Evolutionary conservation across 1,140 invertebrate species (phyloP), one percentile per base, ranked within the genome.

Genomic region (Apis laboriosa): DNA sequence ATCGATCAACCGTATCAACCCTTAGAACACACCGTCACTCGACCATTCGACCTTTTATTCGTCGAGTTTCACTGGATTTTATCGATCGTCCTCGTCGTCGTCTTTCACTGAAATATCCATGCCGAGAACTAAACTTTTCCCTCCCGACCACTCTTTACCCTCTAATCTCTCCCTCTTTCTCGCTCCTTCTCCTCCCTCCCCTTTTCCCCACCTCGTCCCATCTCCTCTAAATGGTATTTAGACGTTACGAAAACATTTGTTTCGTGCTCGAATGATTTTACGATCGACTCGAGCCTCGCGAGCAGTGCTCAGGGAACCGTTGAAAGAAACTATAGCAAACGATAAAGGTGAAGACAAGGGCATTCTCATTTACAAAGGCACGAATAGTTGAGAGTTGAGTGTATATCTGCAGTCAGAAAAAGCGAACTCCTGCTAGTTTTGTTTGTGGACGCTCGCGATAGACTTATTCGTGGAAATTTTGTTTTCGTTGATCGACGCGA

Each of bases 1-100:
- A 83, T 84, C 86, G 84, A 87, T 86, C 84, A 75, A 56, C 74
- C 85, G 71, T 86, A 86, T 86, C 80, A 77, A 83, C 84, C 86
- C 84, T 87, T 56, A 71, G 75, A 78, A 78, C 55, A 63, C 84
- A 76, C 84, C 85, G 80, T 87, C 86, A 66, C 71, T n/a, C 80
- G 63, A 86, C 84, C 86, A 70, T 86, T 83, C 84, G 75, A 87
- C 84, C 86, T 87, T 79, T 87, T 81, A 77, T 86, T 43, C 34
- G 76, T 71, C 85, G 66, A 64, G 71, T 75, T 86, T 76, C 84
- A 64, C 34, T 75, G 80, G 84, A 84, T 87, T 43, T 87, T 87
- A 87, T 87, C 76, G 86, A 87, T 87, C 86, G 86, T 43, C 34
- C 74, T 53, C 49, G 28, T 34, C 28, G 28, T 24, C 24, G 49